Conservation (phyloP, 2,888 invertebrate species). For the Ellobium chinense region DNA sequence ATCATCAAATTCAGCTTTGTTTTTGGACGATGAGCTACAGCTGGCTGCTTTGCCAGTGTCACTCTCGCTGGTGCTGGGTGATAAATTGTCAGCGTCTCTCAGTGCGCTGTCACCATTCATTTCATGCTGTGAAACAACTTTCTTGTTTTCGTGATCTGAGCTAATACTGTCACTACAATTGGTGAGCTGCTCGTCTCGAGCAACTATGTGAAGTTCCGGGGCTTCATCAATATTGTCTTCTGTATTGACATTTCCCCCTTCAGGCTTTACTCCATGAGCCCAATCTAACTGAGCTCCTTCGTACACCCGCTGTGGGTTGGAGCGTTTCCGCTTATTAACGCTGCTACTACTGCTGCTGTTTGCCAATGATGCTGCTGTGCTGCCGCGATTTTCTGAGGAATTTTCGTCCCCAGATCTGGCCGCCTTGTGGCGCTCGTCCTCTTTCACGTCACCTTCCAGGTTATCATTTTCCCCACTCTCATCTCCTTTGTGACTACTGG, state of each 20-base stretch:
- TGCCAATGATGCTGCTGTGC: constrained; percentile 29
- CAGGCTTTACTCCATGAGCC: constrained; percentile 72
- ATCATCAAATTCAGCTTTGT: constrained; percentile 25
- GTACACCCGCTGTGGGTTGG: constrained; percentile 98
- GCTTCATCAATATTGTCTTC: not conserved
- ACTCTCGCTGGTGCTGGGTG: not conserved
- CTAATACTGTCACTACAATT: constrained; percentile 15
- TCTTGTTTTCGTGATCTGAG: not conserved
- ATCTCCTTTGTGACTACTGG: not conserved
- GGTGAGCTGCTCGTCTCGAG: not conserved
- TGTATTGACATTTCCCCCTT: constrained; percentile 82
- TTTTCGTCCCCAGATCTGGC: constrained; percentile 41
- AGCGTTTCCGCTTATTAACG: constrained; percentile 87
- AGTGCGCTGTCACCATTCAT: constrained; percentile 1
- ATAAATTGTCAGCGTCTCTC: not conserved
- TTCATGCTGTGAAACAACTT: constrained; percentile 9
- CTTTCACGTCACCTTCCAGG: constrained; percentile 12
- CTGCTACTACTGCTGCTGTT: constrained; percentile 50
- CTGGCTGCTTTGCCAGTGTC: not conserved
- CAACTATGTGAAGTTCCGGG: not conserved
- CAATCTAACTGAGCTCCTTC: constrained; percentile 83
- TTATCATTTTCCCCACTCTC: constrained; percentile 5
- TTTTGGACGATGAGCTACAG: not conserved
- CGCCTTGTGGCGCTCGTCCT: constrained; percentile 50
- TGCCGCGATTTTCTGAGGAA: constrained; percentile 10